Conservation (phyloP, 2,888 invertebrate genomes). For the Polia nebulosa region DNA sequence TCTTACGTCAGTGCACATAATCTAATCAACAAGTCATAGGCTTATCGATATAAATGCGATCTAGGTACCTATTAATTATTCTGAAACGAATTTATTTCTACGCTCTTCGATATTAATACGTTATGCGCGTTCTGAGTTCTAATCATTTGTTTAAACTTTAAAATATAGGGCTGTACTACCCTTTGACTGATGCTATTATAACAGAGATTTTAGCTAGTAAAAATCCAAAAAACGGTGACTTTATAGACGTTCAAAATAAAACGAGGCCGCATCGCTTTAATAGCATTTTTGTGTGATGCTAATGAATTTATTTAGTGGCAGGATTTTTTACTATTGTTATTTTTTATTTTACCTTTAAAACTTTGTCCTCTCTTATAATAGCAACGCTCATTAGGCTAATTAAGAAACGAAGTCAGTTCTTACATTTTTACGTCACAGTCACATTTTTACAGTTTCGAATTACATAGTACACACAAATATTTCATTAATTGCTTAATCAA, state of each 20-base stretch:
- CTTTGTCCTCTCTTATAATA: constrained; percentile 28
- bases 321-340: background rate
- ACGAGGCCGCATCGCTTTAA: constrained; percentile 1
- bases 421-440: constrained; percentile 55
- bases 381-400: constrained; percentile 36
- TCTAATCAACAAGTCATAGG: constrained; percentile 51
- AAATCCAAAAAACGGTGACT: no score
- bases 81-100: constrained; percentile 57
- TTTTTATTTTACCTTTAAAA: no score
- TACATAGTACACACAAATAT: constrained; percentile 55
- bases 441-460: constrained; percentile 58
- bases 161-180: constrained; percentile 56
- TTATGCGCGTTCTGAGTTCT: constrained; percentile 45
- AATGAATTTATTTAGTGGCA: constrained; percentile 1
- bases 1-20: constrained; percentile 55
- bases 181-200: constrained; percentile 46
- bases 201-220: constrained; percentile 8
- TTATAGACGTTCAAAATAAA: background rate
- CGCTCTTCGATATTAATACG: constrained; percentile 37
- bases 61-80: constrained; percentile 59
- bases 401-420: constrained; percentile 62
- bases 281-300: background rate
- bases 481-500: constrained; percentile 46
- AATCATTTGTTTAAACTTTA: constrained; percentile 42
- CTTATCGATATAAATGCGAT: constrained; percentile 56